Evolutionary conservation across 2,888 invertebrate genomes (phyloP).

Genomic region (Netelia inedita): DNA sequence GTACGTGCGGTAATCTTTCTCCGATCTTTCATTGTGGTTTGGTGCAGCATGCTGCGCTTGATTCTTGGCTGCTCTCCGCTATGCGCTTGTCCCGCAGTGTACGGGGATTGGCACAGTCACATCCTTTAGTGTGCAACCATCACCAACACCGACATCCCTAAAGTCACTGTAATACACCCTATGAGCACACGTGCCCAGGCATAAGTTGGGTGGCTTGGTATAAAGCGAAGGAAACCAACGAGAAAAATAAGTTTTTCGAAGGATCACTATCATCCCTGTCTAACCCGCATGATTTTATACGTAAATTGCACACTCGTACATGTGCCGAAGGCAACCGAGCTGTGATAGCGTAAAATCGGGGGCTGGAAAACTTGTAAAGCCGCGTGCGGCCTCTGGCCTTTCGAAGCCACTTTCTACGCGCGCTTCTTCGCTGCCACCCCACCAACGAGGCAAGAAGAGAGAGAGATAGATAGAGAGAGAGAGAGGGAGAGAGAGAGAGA

Average conservation of each 20-base stretch:
- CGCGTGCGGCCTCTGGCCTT: slow-evolving; percentile 68
- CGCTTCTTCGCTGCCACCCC: slow-evolving; percentile 66
- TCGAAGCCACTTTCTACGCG: slow-evolving; percentile 76
- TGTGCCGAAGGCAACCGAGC: slow-evolving; percentile 54
- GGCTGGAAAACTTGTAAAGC: slow-evolving; percentile 76
- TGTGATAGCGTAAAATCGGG: slow-evolving; percentile 81
- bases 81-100: slow-evolving; percentile 35
- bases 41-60: slow-evolving; percentile 56
- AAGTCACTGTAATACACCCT: slow-evolving; percentile 25
- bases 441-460: slow-evolving; percentile 46
- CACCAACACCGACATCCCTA: neutral
- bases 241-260: slow-evolving; percentile 18
- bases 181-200: slow-evolving; percentile 5
- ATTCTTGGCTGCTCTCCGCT: slow-evolving; percentile 45
- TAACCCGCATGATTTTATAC: neutral
- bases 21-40: slow-evolving; percentile 79
- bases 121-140: slow-evolving; percentile 43
- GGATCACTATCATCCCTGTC: slow-evolving; percentile 40
- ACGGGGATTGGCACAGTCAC: slow-evolving; percentile 40
- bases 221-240: slow-evolving; percentile 16
- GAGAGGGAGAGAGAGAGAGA: slow-evolving; percentile 34
- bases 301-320: slow-evolving; percentile 9
- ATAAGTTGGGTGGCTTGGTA: slow-evolving; percentile 4
- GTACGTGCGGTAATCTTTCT: slow-evolving; percentile 81
- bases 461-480: slow-evolving; percentile 51